phyloP scores from a whole-genome alignment of 2,797 vertebrate species.

The Microchirus variegatus region DNA sequence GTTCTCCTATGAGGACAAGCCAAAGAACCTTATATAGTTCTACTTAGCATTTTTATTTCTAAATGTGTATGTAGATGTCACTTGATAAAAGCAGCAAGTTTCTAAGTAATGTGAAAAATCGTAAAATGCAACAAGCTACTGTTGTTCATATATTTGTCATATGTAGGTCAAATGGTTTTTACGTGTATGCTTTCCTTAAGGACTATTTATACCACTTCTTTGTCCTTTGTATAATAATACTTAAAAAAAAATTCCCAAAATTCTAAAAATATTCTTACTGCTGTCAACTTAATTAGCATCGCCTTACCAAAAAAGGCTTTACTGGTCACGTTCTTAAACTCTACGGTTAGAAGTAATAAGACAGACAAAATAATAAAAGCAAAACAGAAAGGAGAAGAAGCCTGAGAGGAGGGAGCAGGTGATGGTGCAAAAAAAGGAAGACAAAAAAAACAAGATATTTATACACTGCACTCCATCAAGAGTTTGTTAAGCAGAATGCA shows the following conservation, averaged over 20 bases:
- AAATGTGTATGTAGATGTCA: no score
- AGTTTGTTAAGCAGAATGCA: conserved; percentile 44
- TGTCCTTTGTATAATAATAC: conserved; percentile 13
- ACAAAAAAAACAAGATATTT: conserved; percentile 44
- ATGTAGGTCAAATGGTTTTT: conserved; percentile 4
- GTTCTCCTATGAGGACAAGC: no score
- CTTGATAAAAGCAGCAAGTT: no score
- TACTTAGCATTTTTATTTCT: no score
- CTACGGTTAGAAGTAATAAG: conserved; percentile 18
- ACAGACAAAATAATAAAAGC: conserved; percentile 22
- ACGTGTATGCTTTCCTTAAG: conserved; percentile 4
- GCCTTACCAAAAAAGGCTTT: conserved; percentile 9
- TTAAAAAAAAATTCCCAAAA: conserved; percentile 15
- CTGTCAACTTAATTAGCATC: conserved; percentile 12
- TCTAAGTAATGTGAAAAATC: neutral
- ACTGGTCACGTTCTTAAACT: conserved; percentile 21
- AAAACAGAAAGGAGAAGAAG: conserved; percentile 22
- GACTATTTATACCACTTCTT: neutral
- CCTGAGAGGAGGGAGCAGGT: conserved; percentile 2
- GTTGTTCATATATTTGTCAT: conserved; percentile 2
- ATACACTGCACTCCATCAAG: conserved; percentile 43
- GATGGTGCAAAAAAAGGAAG: conserved; percentile 10
- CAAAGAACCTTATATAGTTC: no score
- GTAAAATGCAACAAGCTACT: neutral
- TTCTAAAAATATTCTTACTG: conserved; percentile 19